Percentiles rank a stretch among this genome's conserved stretches.
phyloP scores from a whole-genome alignment of 2,888 invertebrate species.

The Melikaiella ostensackeni region DNA sequence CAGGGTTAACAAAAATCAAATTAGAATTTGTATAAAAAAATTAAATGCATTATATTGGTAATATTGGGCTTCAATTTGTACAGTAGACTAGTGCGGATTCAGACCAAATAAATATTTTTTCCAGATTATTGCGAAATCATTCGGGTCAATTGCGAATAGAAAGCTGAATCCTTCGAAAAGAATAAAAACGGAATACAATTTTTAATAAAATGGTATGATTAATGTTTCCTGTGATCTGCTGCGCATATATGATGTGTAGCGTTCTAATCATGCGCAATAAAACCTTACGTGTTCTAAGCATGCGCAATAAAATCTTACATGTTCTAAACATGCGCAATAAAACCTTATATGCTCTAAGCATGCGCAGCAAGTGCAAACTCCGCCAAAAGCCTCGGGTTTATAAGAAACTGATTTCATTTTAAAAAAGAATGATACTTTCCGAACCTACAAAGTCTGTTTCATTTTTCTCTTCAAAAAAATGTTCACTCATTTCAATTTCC shows the following conservation, averaged over 20 bases:
- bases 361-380: background rate
- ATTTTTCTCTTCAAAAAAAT: background rate
- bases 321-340: background rate
- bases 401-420: background rate
- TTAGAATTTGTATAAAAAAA: no score
- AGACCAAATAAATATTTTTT: no score
- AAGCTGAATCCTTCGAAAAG: no score
- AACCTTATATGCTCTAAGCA: background rate
- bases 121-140: no score
- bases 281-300: background rate
- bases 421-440: background rate
- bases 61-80: no score
- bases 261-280: background rate
- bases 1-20: no score
- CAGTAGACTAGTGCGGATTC: no score
- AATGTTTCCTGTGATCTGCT: background rate
- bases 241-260: background rate
- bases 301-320: background rate
- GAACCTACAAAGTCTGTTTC: background rate
- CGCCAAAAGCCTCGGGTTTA: background rate
- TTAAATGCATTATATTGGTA: no score
- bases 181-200: no score
- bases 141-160: no score
- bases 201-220: no score
- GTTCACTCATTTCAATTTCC: background rate